Base-by-base conservation (phyloP, 2,888 invertebrate genomes). In the Heteromyza rotundicornis region DNA sequence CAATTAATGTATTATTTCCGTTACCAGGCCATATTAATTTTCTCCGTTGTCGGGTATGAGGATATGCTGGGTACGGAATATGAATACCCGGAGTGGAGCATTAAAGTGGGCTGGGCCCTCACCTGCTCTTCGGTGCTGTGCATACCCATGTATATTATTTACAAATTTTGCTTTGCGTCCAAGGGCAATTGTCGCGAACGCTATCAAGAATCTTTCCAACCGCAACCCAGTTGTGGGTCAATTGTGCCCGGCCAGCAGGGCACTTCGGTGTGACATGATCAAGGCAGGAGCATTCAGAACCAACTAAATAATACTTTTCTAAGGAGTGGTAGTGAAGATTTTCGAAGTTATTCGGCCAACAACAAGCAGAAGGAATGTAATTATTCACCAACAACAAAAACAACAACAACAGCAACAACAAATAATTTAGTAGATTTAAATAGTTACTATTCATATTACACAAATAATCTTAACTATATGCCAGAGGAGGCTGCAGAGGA, bases 61-160 rank as follows among this genome's bases (percentile, higher is more conserved):
- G 92, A 94, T 62, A 90, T 94, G 89, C 84, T 94, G 67, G 89
- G 89, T 0, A 87, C 88, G 71, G 87, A 88, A 70, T 91, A 91
- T 80, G 82, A 84, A 59, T 94, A 94, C 84, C 94, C 94, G 0
- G 84, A 86, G 56, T 95, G 94, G 94, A 91, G 91, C 70, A 88
- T 91, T 79, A 85, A 86, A 57, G 88, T 94, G 59, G 95, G 95
- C 20, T 94, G 94, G 90, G 80, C 88, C 22, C 87, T 96, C 74
- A 95, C 95, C 0, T 89, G 89, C 55, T 93, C 94, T 51, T 95
- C 95, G 22, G 90, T 95, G 64, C 85, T 92, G 64, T 93, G 92
- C 80, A 94, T 96, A 68, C 95, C 95, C 1, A 79, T 89, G 68
- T 95, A 94, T 83, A 91, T 93, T 70, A 72, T 94, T 60, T 95